Conservation (phyloP, 2,797 vertebrate species). For the Paguma larvata region DNA sequence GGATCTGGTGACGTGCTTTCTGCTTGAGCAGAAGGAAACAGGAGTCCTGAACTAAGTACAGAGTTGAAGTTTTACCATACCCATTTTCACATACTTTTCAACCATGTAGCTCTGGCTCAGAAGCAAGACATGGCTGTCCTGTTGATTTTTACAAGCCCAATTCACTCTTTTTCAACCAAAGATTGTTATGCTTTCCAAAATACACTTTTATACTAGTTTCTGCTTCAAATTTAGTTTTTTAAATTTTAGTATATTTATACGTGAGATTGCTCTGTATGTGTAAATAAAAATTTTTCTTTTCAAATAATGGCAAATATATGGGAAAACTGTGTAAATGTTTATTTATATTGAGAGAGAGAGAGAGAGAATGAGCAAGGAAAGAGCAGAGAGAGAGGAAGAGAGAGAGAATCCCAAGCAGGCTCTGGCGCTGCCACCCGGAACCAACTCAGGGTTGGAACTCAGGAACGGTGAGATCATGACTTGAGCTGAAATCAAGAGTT, state of each 20-base stretch:
- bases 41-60: background rate
- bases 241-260: background rate
- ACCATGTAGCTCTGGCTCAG: background rate
- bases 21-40: background rate
- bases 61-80: background rate
- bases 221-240: conserved; percentile 50
- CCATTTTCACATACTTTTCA: background rate
- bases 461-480: no score
- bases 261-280: background rate
- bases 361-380: no score
- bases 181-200: background rate
- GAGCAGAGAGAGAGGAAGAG: no score
- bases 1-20: background rate
- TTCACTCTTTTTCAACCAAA: background rate
- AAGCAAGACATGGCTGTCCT: background rate
- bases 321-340: no score
- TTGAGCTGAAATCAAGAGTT: no score
- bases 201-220: conserved; percentile 43
- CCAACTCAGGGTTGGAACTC: no score
- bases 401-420: no score
- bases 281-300: background rate
- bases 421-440: no score
- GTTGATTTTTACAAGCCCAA: background rate
- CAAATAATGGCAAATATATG: background rate
- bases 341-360: no score